Conservation (phyloP, 2,888 invertebrate species). For the Philereme transversata region DNA sequence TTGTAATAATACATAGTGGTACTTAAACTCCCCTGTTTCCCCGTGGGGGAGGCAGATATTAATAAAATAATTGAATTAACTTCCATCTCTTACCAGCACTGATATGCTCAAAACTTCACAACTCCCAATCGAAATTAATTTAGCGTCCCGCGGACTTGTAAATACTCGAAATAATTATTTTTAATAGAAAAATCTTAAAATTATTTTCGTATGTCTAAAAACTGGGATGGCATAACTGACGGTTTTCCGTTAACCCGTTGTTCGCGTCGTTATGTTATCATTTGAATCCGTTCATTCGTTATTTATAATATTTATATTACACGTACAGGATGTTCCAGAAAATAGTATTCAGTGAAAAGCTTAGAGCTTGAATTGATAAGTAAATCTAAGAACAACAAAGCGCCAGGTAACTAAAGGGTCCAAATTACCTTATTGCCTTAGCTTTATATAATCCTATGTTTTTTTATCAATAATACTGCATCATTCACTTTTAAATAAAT, state of each 20-base stretch:
- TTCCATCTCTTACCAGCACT: slow-evolving; percentile 53
- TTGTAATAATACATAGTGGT: too few species aligned
- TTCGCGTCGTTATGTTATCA: slow-evolving; percentile 19
- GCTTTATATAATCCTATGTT: too few species aligned
- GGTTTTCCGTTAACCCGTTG: slow-evolving; percentile 25
- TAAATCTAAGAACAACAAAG: too few species aligned
- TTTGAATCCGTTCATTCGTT: slow-evolving; percentile 14
- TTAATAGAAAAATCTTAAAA: slow-evolving; percentile 34
- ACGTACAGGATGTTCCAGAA: neutral
- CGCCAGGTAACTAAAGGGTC: too few species aligned
- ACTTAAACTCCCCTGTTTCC: too few species aligned
- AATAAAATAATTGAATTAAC: slow-evolving; percentile 32
- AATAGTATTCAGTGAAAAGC: slow-evolving; percentile 2
- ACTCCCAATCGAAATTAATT: slow-evolving; percentile 64
- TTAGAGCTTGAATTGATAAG: too few species aligned
- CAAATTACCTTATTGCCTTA: too few species aligned
- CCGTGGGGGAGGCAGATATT: neutral
- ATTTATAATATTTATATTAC: neutral
- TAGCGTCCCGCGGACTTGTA: slow-evolving; percentile 56
- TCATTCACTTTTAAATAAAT: too few species aligned
- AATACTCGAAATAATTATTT: slow-evolving; percentile 34
- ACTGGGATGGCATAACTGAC: slow-evolving; percentile 37
- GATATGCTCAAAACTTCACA: slow-evolving; percentile 74
- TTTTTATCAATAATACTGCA: too few species aligned
- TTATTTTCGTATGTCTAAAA: slow-evolving; percentile 28